Percentiles rank a stretch among this genome's conserved stretches.
Conservation (phyloP, 2,113 vertebrate genomes). For the Uropsilus gracilis region DNA sequence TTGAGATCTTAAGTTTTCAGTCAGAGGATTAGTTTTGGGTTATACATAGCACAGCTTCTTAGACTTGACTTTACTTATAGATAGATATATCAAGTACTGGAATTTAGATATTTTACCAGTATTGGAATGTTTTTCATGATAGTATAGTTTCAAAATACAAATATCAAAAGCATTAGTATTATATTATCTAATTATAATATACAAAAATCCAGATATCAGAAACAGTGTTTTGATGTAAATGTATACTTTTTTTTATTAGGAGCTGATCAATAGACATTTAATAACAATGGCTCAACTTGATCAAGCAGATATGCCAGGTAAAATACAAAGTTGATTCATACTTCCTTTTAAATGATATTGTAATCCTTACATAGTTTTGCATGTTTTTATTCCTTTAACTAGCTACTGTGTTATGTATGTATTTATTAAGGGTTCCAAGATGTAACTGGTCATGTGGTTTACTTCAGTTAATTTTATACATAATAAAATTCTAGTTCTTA, state of each 20-base stretch:
- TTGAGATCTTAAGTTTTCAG: background rate
- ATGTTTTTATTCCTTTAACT: background rate
- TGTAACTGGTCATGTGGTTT: background rate
- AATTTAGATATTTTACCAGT: background rate
- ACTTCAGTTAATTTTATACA: background rate
- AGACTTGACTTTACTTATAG: background rate
- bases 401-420: background rate
- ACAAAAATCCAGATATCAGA: slow-evolving; percentile 21
- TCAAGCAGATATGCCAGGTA: slow-evolving; percentile 98
- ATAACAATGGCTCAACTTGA: slow-evolving; percentile 99
- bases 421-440: background rate
- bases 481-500: background rate
- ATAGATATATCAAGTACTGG: background rate
- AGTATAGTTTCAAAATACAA: background rate
- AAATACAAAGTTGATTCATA: slow-evolving; percentile 60
- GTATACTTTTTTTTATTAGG: slow-evolving; percentile 86
- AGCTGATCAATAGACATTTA: slow-evolving; percentile 98
- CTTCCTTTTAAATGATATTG: background rate
- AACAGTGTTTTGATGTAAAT: slow-evolving; percentile 26
- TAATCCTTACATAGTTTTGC: background rate
- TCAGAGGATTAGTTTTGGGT: background rate
- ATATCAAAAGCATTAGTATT: background rate
- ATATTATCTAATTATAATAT: background rate
- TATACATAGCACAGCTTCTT: background rate
- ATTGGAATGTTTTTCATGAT: too few relatives aligned